Conservation (phyloP, 2,113 vertebrate species). For the Oncorhynchus mykiss region DNA sequence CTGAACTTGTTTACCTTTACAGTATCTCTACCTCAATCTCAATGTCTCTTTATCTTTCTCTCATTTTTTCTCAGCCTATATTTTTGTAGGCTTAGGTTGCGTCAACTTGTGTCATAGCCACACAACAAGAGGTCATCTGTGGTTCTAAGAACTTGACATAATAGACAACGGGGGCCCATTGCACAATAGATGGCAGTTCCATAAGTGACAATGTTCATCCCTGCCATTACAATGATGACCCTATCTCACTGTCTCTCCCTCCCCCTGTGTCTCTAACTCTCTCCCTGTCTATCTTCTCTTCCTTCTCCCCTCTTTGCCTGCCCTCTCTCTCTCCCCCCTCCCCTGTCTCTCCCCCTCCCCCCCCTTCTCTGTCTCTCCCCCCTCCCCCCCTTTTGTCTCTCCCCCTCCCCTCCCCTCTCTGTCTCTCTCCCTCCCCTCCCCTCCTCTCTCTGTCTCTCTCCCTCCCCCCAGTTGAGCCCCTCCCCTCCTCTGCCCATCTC, state of each 20-base stretch:
- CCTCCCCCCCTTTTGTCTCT: slow-evolving; percentile 56
- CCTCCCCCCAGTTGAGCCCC: slow-evolving; percentile 59
- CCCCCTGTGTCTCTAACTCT: no score
- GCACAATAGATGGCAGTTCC: not conserved
- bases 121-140: slow-evolving; percentile 2
- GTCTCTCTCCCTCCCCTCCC: slow-evolving; percentile 37
- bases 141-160: slow-evolving; percentile 1
- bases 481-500: slow-evolving; percentile 66
- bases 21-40: not conserved
- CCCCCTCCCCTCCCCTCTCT: slow-evolving; percentile 46
- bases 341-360: no score
- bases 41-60: not conserved
- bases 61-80: not conserved
- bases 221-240: not conserved
- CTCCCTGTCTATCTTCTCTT: no score
- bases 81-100: not conserved
- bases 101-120: not conserved
- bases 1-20: not conserved
- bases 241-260: not conserved
- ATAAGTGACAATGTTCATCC: not conserved
- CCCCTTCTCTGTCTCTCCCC: not conserved
- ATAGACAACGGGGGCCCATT: not conserved
- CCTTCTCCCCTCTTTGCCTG: no score
- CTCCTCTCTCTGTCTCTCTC: slow-evolving; percentile 60
- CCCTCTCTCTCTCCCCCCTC: no score